Evolutionary conservation across 1,140 invertebrate species (phyloP).

Genomic region (Maconellicoccus hirsutus): DNA sequence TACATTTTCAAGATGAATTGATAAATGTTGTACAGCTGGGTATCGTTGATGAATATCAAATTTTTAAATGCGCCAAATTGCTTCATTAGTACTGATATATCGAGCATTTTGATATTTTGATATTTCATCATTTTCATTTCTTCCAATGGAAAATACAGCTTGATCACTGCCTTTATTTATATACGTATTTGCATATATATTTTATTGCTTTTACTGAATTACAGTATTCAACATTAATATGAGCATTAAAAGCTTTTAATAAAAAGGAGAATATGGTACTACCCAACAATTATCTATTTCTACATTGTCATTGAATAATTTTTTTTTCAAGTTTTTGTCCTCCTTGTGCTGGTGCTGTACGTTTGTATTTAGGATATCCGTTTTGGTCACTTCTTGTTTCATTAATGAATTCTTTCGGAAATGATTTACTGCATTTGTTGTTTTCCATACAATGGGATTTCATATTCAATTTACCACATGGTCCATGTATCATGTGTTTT

Average conservation of each 20-base stretch:
- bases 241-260: conserved; percentile 32
- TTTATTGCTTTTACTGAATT: conserved; percentile 35
- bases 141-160: not conserved
- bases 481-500: conserved; percentile 40
- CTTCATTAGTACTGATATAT: conserved; percentile 38
- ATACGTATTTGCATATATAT: conserved; percentile 37
- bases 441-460: conserved; percentile 39
- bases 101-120: conserved; percentile 34
- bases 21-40: conserved; percentile 27
- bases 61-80: conserved; percentile 35
- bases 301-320: not conserved
- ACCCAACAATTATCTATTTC: conserved; percentile 35
- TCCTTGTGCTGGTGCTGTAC: conserved; percentile 28
- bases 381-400: conserved; percentile 29
- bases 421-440: conserved; percentile 36
- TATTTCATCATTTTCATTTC: conserved; percentile 30
- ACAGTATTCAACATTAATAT: conserved; percentile 35
- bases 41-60: conserved; percentile 29
- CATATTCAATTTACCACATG: conserved; percentile 39
- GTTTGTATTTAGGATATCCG: conserved; percentile 35
- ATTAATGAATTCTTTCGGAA: conserved; percentile 32
- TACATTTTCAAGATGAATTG: conserved; percentile 11
- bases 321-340: conserved; percentile 16
- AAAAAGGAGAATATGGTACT: conserved; percentile 35
- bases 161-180: conserved; percentile 35